phyloP scores from a whole-genome alignment of 2,797 vertebrate genomes.

The Mus caroli region DNA sequence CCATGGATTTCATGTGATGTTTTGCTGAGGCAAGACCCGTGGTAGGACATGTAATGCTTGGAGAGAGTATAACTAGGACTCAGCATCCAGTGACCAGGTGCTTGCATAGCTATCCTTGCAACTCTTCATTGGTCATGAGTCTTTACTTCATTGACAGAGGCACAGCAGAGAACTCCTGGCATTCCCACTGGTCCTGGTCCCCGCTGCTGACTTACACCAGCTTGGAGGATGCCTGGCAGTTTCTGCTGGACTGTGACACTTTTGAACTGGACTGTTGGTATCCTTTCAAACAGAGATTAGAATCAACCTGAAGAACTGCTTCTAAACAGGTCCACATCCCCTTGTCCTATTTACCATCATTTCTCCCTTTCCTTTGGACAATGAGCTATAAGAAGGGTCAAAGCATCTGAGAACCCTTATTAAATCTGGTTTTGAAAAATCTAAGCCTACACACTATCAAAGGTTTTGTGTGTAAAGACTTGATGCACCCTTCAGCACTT shows the following conservation, averaged over 20 bases:
- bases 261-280: background rate
- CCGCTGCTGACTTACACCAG: background rate
- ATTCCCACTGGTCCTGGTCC: background rate
- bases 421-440: background rate
- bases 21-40: background rate
- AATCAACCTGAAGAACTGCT: background rate
- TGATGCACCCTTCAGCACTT: background rate
- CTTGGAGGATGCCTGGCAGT: background rate
- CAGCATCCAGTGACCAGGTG: background rate
- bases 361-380: background rate
- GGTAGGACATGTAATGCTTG: background rate
- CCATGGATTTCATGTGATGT: background rate
- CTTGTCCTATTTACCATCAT: background rate
- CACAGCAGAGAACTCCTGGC: background rate
- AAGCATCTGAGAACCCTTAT: background rate
- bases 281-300: background rate
- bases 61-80: background rate
- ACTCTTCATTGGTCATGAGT: background rate
- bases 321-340: background rate
- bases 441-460: background rate
- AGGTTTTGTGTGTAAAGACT: slow-evolving; percentile 41
- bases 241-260: background rate
- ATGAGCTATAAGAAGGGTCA: background rate
- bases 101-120: background rate
- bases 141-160: background rate